phyloP scores from a whole-genome alignment of 1,140 invertebrate genomes.

The Ericerus pela region DNA sequence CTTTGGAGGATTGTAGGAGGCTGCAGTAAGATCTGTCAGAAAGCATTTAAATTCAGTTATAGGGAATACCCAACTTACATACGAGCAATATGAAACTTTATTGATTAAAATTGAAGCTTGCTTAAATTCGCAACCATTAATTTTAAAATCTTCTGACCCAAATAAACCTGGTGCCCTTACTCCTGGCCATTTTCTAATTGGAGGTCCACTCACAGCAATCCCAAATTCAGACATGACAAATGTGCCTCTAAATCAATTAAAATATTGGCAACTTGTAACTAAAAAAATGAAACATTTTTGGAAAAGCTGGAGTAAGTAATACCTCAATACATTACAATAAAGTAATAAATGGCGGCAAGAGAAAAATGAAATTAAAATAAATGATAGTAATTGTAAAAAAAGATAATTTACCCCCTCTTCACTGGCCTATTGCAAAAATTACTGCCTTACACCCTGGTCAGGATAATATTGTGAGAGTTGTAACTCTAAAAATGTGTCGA shows the following conservation, averaged over 20 bases:
- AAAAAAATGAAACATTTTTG: conserved; percentile 8
- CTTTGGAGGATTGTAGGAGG: conserved; percentile 30
- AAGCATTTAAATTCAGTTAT: conserved; percentile 25
- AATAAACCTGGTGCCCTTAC: conserved; percentile 17
- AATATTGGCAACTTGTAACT: conserved; percentile 23
- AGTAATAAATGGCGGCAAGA: conserved; percentile 24
- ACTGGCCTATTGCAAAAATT: too few species aligned
- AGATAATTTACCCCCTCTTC: too few species aligned
- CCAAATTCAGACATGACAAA: not conserved
- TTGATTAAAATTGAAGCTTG: conserved; percentile 23
- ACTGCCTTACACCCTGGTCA: too few species aligned
- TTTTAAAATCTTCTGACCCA: not conserved
- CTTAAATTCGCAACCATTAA: conserved; percentile 24
- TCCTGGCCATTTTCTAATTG: conserved; percentile 22
- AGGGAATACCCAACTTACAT: conserved; percentile 19
- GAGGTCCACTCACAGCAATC: conserved; percentile 4
- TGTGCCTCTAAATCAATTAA: not conserved
- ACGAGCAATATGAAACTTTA: conserved; percentile 26
- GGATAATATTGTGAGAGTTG: too few species aligned
- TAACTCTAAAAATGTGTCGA: too few species aligned
- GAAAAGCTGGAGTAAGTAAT: conserved; percentile 26
- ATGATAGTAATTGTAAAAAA: conserved; percentile 20
- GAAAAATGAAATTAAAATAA: conserved; percentile 13
- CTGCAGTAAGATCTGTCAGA: conserved; percentile 26
- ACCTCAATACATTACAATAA: conserved; percentile 25